Percentiles rank a stretch among this genome's conserved stretches.
phyloP scores from a whole-genome alignment of 53 echinoderm and acorn worm species.

The Echinarachnius parma region DNA sequence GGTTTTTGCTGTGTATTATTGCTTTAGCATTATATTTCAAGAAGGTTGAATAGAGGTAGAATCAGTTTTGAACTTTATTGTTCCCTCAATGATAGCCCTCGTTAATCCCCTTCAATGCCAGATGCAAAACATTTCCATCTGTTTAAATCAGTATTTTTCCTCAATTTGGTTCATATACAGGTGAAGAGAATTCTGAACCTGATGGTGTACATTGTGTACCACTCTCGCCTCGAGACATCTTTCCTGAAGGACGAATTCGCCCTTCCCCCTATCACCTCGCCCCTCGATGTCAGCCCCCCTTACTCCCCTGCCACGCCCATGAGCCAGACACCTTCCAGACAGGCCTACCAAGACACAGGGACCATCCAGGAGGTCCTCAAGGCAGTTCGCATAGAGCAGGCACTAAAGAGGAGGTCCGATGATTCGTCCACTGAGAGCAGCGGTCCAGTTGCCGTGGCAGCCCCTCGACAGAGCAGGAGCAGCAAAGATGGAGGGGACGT shows the following conservation, averaged over 20 bases:
- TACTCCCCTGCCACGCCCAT: slow-evolving; percentile 36
- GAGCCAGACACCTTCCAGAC: slow-evolving; percentile 28
- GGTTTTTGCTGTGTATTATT: too few species aligned
- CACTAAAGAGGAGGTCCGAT: neutral
- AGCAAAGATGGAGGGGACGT: neutral
- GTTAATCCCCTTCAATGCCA: too few species aligned
- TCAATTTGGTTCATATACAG: too few species aligned
- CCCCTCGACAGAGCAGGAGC: neutral
- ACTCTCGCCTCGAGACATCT: slow-evolving; percentile 81
- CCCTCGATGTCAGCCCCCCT: slow-evolving; percentile 17
- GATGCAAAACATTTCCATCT: too few species aligned
- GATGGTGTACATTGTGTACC: slow-evolving; percentile 77
- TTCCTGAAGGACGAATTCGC: slow-evolving; percentile 93
- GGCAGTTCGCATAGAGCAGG: slow-evolving; percentile 32
- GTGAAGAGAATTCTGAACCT: slow-evolving; percentile 89
- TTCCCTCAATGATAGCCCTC: too few species aligned
- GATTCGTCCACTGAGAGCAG: neutral
- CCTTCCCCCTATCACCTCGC: slow-evolving; percentile 51
- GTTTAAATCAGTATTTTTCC: too few species aligned
- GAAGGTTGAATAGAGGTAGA: too few species aligned
- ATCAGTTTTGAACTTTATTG: too few species aligned
- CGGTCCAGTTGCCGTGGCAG: neutral
- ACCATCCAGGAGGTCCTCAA: slow-evolving; percentile 42
- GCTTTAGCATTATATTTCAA: too few species aligned
- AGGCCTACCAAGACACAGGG: slow-evolving; percentile 26